A percentile compares a stretch with the other conserved stretches of the same genome.
phyloP scores from a whole-genome alignment of 2,797 vertebrate genomes.

The Xenopus petersii region DNA sequence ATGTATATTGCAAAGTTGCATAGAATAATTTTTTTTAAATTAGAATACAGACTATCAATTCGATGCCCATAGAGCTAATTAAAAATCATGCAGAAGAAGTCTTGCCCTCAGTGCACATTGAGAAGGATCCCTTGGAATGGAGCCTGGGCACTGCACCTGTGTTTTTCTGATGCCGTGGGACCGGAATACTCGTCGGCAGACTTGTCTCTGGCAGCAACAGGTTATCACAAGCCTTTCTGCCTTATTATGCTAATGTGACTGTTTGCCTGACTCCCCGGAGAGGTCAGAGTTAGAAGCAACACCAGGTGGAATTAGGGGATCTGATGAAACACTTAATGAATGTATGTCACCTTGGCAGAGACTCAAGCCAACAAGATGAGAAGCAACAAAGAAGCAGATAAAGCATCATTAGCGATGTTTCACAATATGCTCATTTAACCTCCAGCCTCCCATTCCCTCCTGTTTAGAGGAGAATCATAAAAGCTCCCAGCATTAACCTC shows the following conservation, averaged over 20 bases:
- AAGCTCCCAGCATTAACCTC: neutral
- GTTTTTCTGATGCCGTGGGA: too few relatives aligned
- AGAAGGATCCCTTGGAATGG: too few relatives aligned
- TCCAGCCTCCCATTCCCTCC: neutral
- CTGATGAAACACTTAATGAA: conserved; percentile 46
- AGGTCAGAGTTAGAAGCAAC: conserved; percentile 26
- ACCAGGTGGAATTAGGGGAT: conserved; percentile 41
- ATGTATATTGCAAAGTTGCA: too few relatives aligned
- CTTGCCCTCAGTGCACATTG: too few relatives aligned
- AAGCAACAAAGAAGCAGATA: neutral
- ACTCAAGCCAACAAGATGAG: conserved; percentile 23
- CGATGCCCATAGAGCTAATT: too few relatives aligned
- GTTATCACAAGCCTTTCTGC: conserved; percentile 27
- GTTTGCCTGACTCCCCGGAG: conserved; percentile 22
- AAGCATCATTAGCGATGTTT: neutral
- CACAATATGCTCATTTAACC: conserved; percentile 15
- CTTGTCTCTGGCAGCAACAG: conserved; percentile 2
- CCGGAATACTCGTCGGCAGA: too few relatives aligned
- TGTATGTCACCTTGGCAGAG: conserved; percentile 39
- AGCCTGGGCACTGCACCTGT: too few relatives aligned
- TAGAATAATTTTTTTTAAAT: too few relatives aligned
- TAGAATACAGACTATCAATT: too few relatives aligned
- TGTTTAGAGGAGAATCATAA: neutral
- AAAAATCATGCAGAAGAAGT: too few relatives aligned
- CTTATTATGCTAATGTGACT: conserved; percentile 31